Evolutionary conservation across 2,797 vertebrate species (phyloP), one percentile per base, ranked within the genome.

Genomic region (Synanceia verrucosa): DNA sequence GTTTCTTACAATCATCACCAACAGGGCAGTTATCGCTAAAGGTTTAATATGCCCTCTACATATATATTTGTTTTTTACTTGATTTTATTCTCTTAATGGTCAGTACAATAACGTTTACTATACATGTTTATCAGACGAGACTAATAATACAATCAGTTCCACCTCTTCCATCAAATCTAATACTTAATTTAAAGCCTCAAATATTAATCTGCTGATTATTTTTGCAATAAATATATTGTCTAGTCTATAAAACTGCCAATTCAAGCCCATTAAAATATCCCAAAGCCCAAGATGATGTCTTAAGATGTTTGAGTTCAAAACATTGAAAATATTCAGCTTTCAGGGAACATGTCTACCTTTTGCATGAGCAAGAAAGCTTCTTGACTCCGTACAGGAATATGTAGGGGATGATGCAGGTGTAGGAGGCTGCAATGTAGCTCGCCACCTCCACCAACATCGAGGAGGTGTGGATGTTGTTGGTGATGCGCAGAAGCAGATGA

Each of bases 331-430:
- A 48, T 62, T 13, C 23, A 6, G 4, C 37, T 36, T 3, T n/a
- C n/a, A n/a, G 6, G 11, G 3, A 29, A 73, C 4, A 14, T 70
- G 72, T 72, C 65, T 88, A 88, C 37, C 66, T 23, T 75, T 67
- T 83, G 65, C 89, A 91, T 0, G 88, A 81, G 58, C 91, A 94
- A 2, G 82, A 85, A 2, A 94, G 85, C 62, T 94, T 94, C 66
- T 90, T 94, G n/a, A 94, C 84, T 10, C 94, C 92, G 1, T 94
- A 65, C 71, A 95, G 82, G 65, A 94, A 94, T 39, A 96, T 92
- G 62, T 94, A 95, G 1, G 95, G 94, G 18, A 95, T 94, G 70
- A 94, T 91, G 76, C 91, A 88, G 37, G 91, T 94, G 88, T 96
- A 95, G 53, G 91, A 90, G 13, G 94, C 92, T 21, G 92, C 93